Evolutionary conservation across 2,888 invertebrate species (phyloP), one percentile per base, ranked within the genome.

Genomic region (Pyrochroa serraticornis): DNA sequence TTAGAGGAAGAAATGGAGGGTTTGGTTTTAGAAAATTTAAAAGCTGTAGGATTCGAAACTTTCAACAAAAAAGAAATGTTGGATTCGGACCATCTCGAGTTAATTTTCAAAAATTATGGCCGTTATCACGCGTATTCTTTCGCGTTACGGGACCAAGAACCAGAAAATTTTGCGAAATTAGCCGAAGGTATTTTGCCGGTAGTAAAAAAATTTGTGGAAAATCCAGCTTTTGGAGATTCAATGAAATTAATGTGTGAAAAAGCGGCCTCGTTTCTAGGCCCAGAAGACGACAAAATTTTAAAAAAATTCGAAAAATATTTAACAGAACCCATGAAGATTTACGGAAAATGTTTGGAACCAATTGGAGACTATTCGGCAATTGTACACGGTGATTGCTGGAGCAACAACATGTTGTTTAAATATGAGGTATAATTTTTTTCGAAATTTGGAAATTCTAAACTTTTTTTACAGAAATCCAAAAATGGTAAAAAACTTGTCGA

Each of bases 81-180:
- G 1, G 48, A 58, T 8, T 46, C 66, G 33, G 60, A 66, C 39
- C 65, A 70, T 52, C 36, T 66, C 10, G 62, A 59, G 42, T 22
- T 65, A 1, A 60, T 69, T 37, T 44, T 70, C 6, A 57, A 63
- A 43, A 62, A 62, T 30, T 64, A 70, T n/a, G 72, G 63, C 6
- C 58, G 56, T 39, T 66, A 67, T 9, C 72, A 72, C 48, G 67
- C 63, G 6, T 41, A 66, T 9, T 66, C 68, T 0, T 65, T 66
- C 39, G 70, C 65, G 3, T 52, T 63, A 30, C 66, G 56, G 45
- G 49, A 58, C 13, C 13, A 55, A n/a, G 34, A 62, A 14, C 52
- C 55, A 0, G 47, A 47, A 32, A 47, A 44, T 7, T 68, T 60
- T 53, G 12, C 51, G 6, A 34, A 60, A 39, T 1, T 54, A 12